Evolutionary conservation across 2,888 invertebrate species (phyloP).

Genomic region (Eupithecia dodoneata): DNA sequence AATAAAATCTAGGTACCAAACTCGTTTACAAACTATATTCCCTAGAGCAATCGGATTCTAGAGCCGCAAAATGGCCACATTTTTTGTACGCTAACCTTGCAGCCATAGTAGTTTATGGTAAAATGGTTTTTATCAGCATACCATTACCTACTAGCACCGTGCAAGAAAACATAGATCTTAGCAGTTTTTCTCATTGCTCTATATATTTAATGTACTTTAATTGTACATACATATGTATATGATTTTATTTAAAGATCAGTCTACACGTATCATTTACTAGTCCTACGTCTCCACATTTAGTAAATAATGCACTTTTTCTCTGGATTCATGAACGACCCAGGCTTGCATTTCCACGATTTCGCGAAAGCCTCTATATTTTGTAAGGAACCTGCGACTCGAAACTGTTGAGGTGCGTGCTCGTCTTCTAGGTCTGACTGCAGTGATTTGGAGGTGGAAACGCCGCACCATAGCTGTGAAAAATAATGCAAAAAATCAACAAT

Average conservation of each 20-base stretch:
- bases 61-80: background rate
- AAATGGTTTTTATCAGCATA: background rate
- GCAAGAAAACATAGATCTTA: background rate
- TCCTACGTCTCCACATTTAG: constrained; percentile 41
- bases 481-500: background rate
- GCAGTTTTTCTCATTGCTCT: background rate
- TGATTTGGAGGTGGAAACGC: constrained; percentile 86
- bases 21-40: background rate
- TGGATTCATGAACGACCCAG: constrained; percentile 84
- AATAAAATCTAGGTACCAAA: background rate
- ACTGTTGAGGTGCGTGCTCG: constrained; percentile 89
- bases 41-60: background rate
- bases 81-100: background rate
- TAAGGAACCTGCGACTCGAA: constrained; percentile 88
- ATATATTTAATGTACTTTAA: background rate
- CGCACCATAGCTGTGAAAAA: constrained; percentile 91
- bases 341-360: constrained; percentile 82
- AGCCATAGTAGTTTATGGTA: background rate
- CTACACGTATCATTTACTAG: background rate
- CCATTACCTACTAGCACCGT: background rate
- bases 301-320: constrained; percentile 75
- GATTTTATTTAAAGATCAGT: background rate
- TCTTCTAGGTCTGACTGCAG: constrained; percentile 87
- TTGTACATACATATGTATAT: background rate
- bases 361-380: constrained; percentile 90